phyloP scores from a whole-genome alignment of 2,888 invertebrate species.

The Caenorhabditis wallacei region DNA sequence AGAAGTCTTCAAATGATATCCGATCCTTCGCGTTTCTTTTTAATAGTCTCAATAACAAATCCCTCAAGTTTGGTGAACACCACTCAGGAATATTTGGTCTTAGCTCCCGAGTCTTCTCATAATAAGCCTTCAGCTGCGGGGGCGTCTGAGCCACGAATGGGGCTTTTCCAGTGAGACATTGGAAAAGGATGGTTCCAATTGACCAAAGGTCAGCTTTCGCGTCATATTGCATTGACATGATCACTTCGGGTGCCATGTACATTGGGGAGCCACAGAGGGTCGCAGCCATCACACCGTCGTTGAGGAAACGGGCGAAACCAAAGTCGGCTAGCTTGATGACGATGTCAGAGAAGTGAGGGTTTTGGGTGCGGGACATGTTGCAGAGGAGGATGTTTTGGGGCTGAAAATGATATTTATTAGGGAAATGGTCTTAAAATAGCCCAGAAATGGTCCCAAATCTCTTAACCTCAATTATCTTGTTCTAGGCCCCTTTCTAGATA shows the following conservation, averaged over 20 bases:
- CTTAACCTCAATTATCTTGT: no score
- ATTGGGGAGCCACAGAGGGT: slow-evolving; percentile 99
- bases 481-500: no score
- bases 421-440: no score
- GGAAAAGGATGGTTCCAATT: slow-evolving; percentile 97
- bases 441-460: no score
- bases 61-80: slow-evolving; percentile 92
- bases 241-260: slow-evolving; percentile 95
- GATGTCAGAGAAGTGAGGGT: slow-evolving; percentile 91
- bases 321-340: slow-evolving; percentile 97
- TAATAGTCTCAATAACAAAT: slow-evolving; percentile 89
- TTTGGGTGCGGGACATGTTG: slow-evolving; percentile 84
- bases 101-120: slow-evolving; percentile 90
- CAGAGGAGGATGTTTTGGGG: slow-evolving; percentile 98
- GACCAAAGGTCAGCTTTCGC: slow-evolving; percentile 99
- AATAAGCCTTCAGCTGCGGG: slow-evolving; percentile 95
- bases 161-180: slow-evolving; percentile 98
- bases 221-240: slow-evolving; percentile 98
- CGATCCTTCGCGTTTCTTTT: slow-evolving; percentile 95
- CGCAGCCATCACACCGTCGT: slow-evolving; percentile 99
- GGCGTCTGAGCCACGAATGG: slow-evolving; percentile 97
- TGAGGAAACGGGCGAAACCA: slow-evolving; percentile 97
- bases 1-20: slow-evolving; percentile 95
- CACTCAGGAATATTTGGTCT: slow-evolving; percentile 90
- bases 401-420: slow-evolving; percentile 63